phyloP scores from a whole-genome alignment of 1,140 invertebrate species.

The Drosophila tristis region DNA sequence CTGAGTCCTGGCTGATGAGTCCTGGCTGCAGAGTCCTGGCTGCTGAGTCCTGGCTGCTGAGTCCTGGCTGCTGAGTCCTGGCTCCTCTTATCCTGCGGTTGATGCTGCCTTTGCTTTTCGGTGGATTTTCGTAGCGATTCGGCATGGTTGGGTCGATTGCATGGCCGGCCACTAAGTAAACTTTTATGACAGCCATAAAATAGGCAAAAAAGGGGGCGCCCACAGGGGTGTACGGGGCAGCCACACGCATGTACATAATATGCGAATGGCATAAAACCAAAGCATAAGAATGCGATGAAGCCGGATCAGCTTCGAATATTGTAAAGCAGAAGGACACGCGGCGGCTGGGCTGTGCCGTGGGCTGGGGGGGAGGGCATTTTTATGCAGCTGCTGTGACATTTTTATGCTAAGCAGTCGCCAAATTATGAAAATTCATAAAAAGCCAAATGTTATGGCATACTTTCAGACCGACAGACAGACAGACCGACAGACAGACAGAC shows the following conservation, averaged over 20 bases:
- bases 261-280: constrained; percentile 64
- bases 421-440: constrained; percentile 82
- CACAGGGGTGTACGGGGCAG: too few relatives aligned
- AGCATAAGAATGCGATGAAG: constrained; percentile 46
- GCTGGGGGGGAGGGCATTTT: constrained; percentile 64
- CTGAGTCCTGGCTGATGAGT: too few relatives aligned
- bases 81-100: background rate
- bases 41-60: too few relatives aligned
- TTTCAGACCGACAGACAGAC: constrained; percentile 27
- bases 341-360: too few relatives aligned
- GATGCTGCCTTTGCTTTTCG: constrained; percentile 19
- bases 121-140: constrained; percentile 4
- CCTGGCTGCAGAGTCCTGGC: too few relatives aligned
- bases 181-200: constrained; percentile 76
- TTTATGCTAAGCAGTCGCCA: constrained; percentile 80
- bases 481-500: constrained; percentile 1
- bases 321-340: background rate
- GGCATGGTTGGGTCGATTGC: constrained; percentile 25
- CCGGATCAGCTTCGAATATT: constrained; percentile 16
- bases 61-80: too few relatives aligned
- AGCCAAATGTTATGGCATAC: constrained; percentile 77
- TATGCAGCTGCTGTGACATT: constrained; percentile 79
- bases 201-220: constrained; percentile 71
- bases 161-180: constrained; percentile 73
- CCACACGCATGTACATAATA: constrained; percentile 52